A percentile compares a stretch with the other conserved stretches of the same genome.
Conservation (phyloP, 2,113 vertebrate genomes). For the Saccopteryx leptura region DNA sequence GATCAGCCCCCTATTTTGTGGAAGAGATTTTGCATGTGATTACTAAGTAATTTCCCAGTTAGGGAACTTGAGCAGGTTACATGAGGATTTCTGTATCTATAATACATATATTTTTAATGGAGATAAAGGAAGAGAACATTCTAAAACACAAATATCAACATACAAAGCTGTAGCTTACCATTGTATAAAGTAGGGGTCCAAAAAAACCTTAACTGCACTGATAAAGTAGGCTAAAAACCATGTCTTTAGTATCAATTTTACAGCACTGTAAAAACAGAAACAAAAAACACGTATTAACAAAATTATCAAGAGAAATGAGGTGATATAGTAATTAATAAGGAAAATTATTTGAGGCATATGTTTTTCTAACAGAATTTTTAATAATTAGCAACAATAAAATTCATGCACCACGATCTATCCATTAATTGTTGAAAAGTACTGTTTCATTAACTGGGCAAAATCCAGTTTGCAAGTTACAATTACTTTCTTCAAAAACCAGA, state of each 20-base stretch:
- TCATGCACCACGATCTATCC: not conserved
- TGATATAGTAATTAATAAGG: not conserved
- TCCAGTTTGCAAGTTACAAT: not conserved
- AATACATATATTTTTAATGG: not conserved
- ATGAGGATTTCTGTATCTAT: not conserved
- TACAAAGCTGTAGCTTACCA: constrained; percentile 84
- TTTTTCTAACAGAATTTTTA: not conserved
- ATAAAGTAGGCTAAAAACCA: constrained; percentile 70
- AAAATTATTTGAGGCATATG: constrained; percentile 21
- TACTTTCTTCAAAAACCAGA: not conserved
- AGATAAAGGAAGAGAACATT: constrained; percentile 8
- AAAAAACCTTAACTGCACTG: constrained; percentile 74
- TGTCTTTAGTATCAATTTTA: constrained; percentile 68
- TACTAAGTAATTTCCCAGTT: not conserved
- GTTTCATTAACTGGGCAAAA: not conserved
- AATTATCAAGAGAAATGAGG: not conserved
- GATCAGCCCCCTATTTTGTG: not conserved
- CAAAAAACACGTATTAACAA: constrained; percentile 25
- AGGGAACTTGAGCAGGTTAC: not conserved
- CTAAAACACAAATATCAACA: constrained; percentile 42
- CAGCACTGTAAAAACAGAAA: constrained; percentile 73
- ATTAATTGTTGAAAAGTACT: not conserved
- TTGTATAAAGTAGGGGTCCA: constrained; percentile 77
- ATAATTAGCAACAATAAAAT: constrained; percentile 14
- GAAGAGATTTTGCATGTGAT: not conserved